Base-by-base conservation (phyloP, 2,113 vertebrate species). In the Emydocephalus ijimae region DNA sequence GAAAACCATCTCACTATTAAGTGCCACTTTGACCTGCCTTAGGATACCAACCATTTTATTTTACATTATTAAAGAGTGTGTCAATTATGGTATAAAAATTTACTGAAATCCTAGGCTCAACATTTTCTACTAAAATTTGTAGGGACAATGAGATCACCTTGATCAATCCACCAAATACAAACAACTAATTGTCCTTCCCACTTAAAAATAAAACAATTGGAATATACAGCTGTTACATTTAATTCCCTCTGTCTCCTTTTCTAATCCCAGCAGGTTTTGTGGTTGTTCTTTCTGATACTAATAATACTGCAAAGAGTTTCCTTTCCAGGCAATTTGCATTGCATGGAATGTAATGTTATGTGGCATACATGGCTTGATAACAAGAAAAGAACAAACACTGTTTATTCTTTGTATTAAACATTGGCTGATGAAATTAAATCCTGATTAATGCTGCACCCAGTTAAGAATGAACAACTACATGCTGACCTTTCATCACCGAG, bases 401-500 rank as follows among this genome's bases (percentile, higher is more conserved):
- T 18, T 93, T 92, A 56, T 55, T 59, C 94, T 91, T 94, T 86
- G 81, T 85, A 89, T 86, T 52, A 23, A 85, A 89, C 54, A 92
- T 59, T 15, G 57, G 91, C 88, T 94, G 87, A 85, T 94, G 92
- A 95, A 95, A 94, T 95, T 59, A 94, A 94, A 90, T 92, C 92
- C 88, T 59, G 88, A 93, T 93, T 94, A 94, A 93, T 94, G 85
- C 3, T 92, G 55, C 59, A 92, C 93, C 85, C 88, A 92, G 87
- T 15, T 29, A 7, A 74, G 64, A 89, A 43, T 88, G 92, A 95
- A 90, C 81, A 61, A 92, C 43, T 87, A 14, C 88, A 55, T 52
- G 1, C 0, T 88, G 43, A 90, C 89, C 92, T 94, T 95, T 93
- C 88, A 91, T 81, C 91, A 59, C 48, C 81, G 55, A 56, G 39